Conservation (phyloP, 2,888 invertebrate species). For the Ormyrus rosae region DNA sequence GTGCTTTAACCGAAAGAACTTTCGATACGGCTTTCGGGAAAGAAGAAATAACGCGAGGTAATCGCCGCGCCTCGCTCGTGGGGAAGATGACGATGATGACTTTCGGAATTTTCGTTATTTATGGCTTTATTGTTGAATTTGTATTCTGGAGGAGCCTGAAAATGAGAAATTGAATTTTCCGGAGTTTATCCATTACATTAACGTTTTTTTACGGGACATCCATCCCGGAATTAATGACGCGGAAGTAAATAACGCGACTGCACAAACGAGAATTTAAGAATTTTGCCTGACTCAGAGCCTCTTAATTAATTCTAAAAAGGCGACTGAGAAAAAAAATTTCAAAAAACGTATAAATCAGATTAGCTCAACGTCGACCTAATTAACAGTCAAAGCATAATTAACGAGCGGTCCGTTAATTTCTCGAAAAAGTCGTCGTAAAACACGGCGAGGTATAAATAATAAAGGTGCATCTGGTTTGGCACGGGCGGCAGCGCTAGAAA, state of each 20-base stretch:
- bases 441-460: no score
- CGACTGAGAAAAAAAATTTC: no score
- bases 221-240: slow-evolving; percentile 20
- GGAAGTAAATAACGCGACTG: slow-evolving; percentile 16
- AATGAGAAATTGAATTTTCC: slow-evolving; percentile 23
- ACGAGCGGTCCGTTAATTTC: no score
- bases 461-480: no score
- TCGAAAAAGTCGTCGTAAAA: no score
- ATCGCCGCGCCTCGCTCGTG: slow-evolving; percentile 14
- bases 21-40: background rate
- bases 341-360: no score
- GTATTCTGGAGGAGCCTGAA: background rate
- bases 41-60: slow-evolving; percentile 19
- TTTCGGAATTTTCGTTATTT: slow-evolving; percentile 19
- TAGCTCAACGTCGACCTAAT: no score
- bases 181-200: slow-evolving; percentile 7
- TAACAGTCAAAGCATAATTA: no score
- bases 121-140: slow-evolving; percentile 23
- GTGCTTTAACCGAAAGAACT: background rate
- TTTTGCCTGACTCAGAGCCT: no score
- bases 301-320: no score
- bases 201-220: slow-evolving; percentile 4
- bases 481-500: no score
- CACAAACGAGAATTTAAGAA: background rate
- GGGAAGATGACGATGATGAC: slow-evolving; percentile 27